A percentile compares a stretch with the other conserved stretches of the same genome.
Conservation (phyloP, 2,888 invertebrate genomes). For the Stenoptilia bipunctidactyla region DNA sequence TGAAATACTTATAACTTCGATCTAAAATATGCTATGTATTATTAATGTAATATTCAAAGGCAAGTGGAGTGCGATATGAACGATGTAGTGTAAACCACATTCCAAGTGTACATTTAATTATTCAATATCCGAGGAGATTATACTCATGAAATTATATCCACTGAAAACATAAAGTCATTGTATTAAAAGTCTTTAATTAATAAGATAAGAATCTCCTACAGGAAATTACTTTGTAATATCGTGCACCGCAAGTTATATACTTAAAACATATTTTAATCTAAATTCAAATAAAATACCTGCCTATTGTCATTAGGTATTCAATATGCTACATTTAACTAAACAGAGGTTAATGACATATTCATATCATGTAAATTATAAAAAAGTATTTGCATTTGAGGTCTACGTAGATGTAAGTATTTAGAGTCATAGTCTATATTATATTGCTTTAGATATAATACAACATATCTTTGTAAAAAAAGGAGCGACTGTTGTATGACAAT, state of each 20-base stretch:
- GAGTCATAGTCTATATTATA: conserved; percentile 62
- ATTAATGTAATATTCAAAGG: conserved; percentile 4
- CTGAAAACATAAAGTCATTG: not conserved
- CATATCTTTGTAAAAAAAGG: conserved; percentile 64
- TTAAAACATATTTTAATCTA: conserved; percentile 3
- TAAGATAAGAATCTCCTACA: not conserved
- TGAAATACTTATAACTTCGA: conserved; percentile 3
- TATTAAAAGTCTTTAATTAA: not conserved
- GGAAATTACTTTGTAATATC: not conserved
- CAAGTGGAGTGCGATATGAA: conserved; percentile 61
- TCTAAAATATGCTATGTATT: conserved; percentile 10
- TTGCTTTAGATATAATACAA: conserved; percentile 69
- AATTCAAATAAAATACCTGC: conserved; percentile 17
- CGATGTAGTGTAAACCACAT: conserved; percentile 62
- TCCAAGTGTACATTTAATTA: conserved; percentile 33
- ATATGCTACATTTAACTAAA: conserved; percentile 47
- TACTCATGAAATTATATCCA: conserved; percentile 1
- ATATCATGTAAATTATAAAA: conserved; percentile 68
- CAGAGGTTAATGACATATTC: conserved; percentile 69
- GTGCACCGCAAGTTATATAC: not conserved
- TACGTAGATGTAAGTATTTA: conserved; percentile 66
- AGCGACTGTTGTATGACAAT: conserved; percentile 42
- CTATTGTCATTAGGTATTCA: conserved; percentile 44
- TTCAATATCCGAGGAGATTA: not conserved
- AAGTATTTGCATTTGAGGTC: conserved; percentile 72